A percentile compares a stretch with the other conserved stretches of the same genome.
Evolutionary conservation across 2,797 vertebrate species (phyloP).

Genomic region (Gila robusta): DNA sequence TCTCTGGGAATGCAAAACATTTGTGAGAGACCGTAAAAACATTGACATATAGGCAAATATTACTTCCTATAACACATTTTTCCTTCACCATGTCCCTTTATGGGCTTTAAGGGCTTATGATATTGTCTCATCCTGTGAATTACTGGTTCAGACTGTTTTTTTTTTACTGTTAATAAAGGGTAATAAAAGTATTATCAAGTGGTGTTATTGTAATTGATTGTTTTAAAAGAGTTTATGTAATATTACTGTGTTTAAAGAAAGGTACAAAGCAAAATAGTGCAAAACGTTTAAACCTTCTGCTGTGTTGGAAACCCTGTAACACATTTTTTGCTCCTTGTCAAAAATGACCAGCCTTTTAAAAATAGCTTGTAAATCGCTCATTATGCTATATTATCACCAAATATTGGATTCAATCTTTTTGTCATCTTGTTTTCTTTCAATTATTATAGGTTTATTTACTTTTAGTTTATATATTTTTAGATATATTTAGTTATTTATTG

Average conservation of each 20-base stretch:
- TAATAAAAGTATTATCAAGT: background rate
- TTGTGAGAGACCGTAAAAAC: background rate
- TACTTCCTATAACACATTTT: background rate
- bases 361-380: background rate
- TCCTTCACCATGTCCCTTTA: background rate
- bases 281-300: background rate
- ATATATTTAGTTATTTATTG: too few relatives aligned
- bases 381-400: background rate
- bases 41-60: background rate
- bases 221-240: background rate
- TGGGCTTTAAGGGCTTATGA: too few relatives aligned
- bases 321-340: background rate
- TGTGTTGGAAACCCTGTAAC: background rate
- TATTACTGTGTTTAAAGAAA: background rate
- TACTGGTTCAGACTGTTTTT: background rate
- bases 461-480: too few relatives aligned
- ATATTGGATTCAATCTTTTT: background rate
- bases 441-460: background rate
- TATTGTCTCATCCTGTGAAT: background rate
- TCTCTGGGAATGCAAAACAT: background rate
- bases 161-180: conserved; percentile 17
- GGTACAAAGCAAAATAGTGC: background rate
- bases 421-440: background rate
- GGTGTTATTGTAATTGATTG: background rate
- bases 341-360: background rate